phyloP scores from a whole-genome alignment of 1,140 invertebrate species.

The Solenopsis fugax region DNA sequence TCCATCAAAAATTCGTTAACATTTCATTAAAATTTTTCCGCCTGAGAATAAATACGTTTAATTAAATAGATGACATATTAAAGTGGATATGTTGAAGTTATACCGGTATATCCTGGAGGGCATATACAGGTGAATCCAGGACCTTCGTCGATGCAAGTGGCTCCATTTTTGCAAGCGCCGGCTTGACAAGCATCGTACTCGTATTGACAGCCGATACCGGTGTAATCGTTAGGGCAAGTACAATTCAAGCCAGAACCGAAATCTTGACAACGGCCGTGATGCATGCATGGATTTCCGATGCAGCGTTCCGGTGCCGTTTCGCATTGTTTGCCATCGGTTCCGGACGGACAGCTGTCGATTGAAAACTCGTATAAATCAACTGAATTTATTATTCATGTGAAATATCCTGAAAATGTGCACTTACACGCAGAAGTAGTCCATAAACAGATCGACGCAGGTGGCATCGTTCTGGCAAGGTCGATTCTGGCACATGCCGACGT shows the following conservation, averaged over 20 bases:
- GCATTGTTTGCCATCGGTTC: slow-evolving; percentile 97
- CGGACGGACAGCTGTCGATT: slow-evolving; percentile 92
- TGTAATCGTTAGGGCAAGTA: slow-evolving; percentile 94
- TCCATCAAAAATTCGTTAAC: too few species aligned
- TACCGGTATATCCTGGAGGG: slow-evolving; percentile 92
- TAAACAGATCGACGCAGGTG: slow-evolving; percentile 96
- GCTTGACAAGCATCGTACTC: slow-evolving; percentile 97
- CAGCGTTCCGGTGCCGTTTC: slow-evolving; percentile 98
- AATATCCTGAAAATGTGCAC: slow-evolving; percentile 80
- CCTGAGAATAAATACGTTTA: not conserved
- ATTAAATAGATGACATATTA: too few species aligned
- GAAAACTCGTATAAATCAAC: not conserved
- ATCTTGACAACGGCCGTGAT: slow-evolving; percentile 97
- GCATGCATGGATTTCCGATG: slow-evolving; percentile 98
- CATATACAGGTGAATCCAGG: slow-evolving; percentile 95
- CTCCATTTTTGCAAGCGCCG: slow-evolving; percentile 96
- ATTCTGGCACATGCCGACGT: slow-evolving; percentile 94
- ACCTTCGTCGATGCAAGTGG: slow-evolving; percentile 95
- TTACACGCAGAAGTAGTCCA: slow-evolving; percentile 98
- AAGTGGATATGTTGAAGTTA: slow-evolving; percentile 57
- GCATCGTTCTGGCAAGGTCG: slow-evolving; percentile 97
- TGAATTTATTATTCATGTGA: not conserved
- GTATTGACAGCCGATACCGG: slow-evolving; percentile 96
- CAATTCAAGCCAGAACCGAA: slow-evolving; percentile 98
- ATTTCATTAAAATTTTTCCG: too few species aligned